phyloP scores from a whole-genome alignment of 2,888 invertebrate genomes.

The Alsophila aescularia region DNA sequence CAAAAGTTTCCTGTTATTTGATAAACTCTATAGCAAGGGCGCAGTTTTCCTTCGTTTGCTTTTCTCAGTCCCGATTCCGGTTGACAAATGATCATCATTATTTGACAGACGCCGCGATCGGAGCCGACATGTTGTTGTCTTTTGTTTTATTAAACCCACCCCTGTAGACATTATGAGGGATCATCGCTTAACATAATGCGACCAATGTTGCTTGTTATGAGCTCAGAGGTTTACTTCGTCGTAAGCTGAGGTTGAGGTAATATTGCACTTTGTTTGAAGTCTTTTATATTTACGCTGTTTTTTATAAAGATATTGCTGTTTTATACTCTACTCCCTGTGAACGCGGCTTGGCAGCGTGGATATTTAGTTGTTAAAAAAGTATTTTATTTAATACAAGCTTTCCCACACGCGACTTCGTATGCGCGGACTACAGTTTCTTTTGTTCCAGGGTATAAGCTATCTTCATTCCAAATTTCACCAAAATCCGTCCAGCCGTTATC shows the following conservation, averaged over 20 bases:
- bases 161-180: slow-evolving; percentile 60
- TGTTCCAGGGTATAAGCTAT: too few relatives aligned
- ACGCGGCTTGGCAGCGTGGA: too few relatives aligned
- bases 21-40: slow-evolving; percentile 10
- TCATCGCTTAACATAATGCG: slow-evolving; percentile 55
- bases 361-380: too few relatives aligned
- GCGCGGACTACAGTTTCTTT: too few relatives aligned
- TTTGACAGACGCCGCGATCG: slow-evolving; percentile 80
- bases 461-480: too few relatives aligned
- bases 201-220: slow-evolving; percentile 52
- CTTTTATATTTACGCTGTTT: background rate
- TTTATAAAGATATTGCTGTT: background rate
- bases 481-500: too few relatives aligned
- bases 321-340: too few relatives aligned
- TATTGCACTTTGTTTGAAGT: slow-evolving; percentile 11
- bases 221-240: slow-evolving; percentile 38
- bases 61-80: slow-evolving; percentile 58
- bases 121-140: slow-evolving; percentile 76
- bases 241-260: slow-evolving; percentile 19
- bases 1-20: background rate
- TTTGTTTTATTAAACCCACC: slow-evolving; percentile 82
- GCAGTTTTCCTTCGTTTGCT: slow-evolving; percentile 18
- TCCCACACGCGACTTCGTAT: too few relatives aligned
- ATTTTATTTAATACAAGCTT: too few relatives aligned
- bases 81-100: slow-evolving; percentile 84